Conservation (phyloP, 2,888 invertebrate genomes). For the Digitonthophagus gazella region DNA sequence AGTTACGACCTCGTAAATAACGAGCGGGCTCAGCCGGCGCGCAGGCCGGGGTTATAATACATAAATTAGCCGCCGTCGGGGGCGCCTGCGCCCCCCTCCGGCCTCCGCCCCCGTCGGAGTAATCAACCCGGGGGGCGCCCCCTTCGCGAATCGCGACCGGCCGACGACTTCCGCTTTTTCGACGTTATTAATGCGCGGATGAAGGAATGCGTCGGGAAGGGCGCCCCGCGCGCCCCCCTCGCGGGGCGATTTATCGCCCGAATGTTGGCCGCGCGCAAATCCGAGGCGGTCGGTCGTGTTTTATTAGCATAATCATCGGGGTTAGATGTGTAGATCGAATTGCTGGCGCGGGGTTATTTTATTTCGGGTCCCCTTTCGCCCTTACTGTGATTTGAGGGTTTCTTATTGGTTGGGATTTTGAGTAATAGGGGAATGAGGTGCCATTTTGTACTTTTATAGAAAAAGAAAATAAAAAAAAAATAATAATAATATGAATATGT, state of each 20-base stretch:
- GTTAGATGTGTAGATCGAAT: neutral
- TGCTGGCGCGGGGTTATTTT: neutral
- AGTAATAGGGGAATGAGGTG: neutral
- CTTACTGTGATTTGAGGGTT: neutral
- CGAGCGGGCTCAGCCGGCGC: constrained; percentile 8
- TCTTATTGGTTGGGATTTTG: neutral
- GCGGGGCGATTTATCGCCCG: neutral
- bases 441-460: no score
- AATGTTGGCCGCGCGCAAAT: neutral
- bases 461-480: no score
- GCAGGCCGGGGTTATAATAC: constrained; percentile 15
- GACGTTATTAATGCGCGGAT: constrained; percentile 14
- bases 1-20: constrained; percentile 16
- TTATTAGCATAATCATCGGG: constrained; percentile 10
- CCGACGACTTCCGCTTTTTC: constrained; percentile 10
- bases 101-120: neutral
- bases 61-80: constrained; percentile 8
- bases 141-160: constrained; percentile 6
- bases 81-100: neutral
- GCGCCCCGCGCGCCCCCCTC: neutral
- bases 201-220: constrained; percentile 5
- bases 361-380: neutral
- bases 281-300: neutral
- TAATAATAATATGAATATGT: no score
- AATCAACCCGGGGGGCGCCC: constrained; percentile 4